Percentiles rank a stretch among this genome's conserved stretches.
Evolutionary conservation across 2,113 vertebrate genomes (phyloP).

Genomic region (Mirza zaza): DNA sequence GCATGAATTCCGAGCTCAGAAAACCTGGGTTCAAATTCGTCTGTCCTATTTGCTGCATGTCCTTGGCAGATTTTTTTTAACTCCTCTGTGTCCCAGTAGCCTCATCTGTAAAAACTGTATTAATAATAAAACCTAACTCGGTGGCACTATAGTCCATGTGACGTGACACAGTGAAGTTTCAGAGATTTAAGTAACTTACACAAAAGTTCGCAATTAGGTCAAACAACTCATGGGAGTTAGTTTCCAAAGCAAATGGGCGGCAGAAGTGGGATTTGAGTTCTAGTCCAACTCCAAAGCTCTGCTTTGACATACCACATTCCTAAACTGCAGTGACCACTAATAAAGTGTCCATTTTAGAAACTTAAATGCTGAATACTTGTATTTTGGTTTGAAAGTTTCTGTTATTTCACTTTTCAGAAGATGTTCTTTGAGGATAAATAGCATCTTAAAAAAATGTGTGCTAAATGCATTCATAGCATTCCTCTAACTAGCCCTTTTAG

Average conservation of each 20-base stretch:
- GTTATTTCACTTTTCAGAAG: background rate
- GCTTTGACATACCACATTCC: background rate
- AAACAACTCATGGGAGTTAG: background rate
- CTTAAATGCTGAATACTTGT: background rate
- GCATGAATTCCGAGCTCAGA: background rate
- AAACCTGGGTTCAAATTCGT: background rate
- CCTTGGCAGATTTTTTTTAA: background rate
- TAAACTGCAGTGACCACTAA: background rate
- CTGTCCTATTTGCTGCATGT: background rate
- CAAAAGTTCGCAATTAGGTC: background rate
- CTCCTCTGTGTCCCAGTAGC: background rate
- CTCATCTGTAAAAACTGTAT: background rate
- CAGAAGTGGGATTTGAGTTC: background rate
- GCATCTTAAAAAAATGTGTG: background rate
- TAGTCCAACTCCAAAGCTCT: background rate
- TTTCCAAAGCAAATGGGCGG: conserved; percentile 16
- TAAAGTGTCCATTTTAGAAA: background rate
- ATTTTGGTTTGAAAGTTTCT: conserved; percentile 2
- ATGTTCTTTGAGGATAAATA: background rate
- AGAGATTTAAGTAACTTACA: background rate
- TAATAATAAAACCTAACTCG: background rate
- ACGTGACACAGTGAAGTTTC: background rate
- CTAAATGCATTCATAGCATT: background rate
- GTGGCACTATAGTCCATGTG: background rate
- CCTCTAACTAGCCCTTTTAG: background rate